These are phyloP conservation scores for Andrena praecox DNA, from an alignment of 2,888 invertebrate genomes.

Conservation along the genomic window DNA sequence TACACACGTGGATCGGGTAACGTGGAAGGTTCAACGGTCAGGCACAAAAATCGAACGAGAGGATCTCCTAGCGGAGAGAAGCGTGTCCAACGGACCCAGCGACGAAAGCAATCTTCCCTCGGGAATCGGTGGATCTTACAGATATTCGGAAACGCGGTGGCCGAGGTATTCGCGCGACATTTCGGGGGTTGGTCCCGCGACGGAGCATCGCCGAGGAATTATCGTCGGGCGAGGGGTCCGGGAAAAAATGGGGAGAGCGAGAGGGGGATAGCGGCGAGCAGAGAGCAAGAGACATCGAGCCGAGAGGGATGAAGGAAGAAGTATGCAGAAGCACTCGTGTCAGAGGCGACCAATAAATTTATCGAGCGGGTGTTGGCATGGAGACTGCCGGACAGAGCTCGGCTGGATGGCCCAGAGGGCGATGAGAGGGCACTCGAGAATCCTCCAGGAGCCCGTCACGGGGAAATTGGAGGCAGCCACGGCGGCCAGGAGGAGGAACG, in stretches of 20 bases:
- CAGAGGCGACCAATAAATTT: conserved; percentile 84
- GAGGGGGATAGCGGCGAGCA: conserved; percentile 6
- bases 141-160: conserved; percentile 7
- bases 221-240: not conserved
- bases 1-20: too few species aligned
- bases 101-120: not conserved
- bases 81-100: not conserved
- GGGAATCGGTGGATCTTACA: not conserved
- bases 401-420: conserved; percentile 83
- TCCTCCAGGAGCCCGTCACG: conserved; percentile 84
- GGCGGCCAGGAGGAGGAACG: conserved; percentile 68
- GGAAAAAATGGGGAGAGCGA: not conserved
- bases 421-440: conserved; percentile 83
- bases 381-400: conserved; percentile 84
- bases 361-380: conserved; percentile 85
- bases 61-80: not conserved
- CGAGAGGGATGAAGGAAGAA: conserved; percentile 57
- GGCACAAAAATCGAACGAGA: not conserved
- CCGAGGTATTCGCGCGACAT: conserved; percentile 29
- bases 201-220: conserved; percentile 40
- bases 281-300: not conserved
- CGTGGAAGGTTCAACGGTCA: too few species aligned
- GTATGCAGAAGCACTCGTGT: conserved; percentile 74
- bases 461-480: conserved; percentile 81
- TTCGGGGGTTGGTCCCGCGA: conserved; percentile 34